phyloP scores from a whole-genome alignment of 2,797 vertebrate genomes.

The Somateria mollissima region DNA sequence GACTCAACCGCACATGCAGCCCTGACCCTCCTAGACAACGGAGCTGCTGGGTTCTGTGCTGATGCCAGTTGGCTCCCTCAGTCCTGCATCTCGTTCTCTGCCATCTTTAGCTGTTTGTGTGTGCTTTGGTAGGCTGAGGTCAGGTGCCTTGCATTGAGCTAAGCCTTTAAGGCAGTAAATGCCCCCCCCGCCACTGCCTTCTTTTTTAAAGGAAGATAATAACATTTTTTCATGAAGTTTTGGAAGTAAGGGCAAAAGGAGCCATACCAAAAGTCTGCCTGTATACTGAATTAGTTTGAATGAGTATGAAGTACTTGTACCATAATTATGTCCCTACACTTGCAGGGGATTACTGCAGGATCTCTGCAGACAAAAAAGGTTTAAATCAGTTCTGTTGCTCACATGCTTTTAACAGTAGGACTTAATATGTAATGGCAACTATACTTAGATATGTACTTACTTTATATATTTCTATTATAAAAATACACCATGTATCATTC shows the following conservation, averaged over 20 bases:
- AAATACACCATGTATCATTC: neutral
- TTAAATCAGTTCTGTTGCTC: accelerated
- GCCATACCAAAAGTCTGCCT: neutral
- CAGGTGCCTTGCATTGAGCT: neutral
- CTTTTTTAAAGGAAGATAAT: no score
- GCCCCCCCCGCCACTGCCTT: neutral
- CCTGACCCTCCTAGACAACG: neutral
- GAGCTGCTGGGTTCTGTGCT: neutral
- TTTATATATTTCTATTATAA: neutral
- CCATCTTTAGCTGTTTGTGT: neutral
- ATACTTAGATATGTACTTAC: neutral
- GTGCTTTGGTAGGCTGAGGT: neutral
- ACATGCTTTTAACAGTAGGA: neutral
- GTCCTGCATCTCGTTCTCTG: neutral
- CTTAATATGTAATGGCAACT: neutral
- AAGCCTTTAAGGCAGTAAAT: neutral
- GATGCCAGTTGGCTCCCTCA: neutral
- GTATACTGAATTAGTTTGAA: accelerated
- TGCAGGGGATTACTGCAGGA: neutral
- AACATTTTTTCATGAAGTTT: neutral
- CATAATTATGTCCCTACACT: neutral
- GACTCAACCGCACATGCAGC: neutral
- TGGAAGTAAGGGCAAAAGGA: neutral
- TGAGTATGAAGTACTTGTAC: neutral
- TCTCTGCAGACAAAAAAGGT: neutral